phyloP scores from a whole-genome alignment of 2,797 vertebrate species.

The Apodemus agrarius region DNA sequence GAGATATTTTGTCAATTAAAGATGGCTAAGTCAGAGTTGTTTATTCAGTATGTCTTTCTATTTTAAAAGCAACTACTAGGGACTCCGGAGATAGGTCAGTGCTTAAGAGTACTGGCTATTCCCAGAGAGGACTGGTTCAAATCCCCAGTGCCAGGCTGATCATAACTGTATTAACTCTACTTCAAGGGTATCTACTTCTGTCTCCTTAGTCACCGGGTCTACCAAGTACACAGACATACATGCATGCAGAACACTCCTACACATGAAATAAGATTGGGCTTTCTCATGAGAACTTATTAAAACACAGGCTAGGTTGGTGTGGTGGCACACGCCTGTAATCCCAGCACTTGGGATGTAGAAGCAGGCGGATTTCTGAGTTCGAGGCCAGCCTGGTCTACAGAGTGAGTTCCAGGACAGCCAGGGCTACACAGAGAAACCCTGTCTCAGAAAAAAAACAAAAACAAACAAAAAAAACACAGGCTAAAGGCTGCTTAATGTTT shows the following conservation, averaged over 20 bases:
- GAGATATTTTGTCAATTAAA: neutral
- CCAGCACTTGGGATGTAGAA: too few relatives aligned
- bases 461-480: neutral
- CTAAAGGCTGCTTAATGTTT: neutral
- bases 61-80: constrained; percentile 17
- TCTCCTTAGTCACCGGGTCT: neutral
- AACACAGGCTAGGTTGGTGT: neutral
- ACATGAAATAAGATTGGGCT: neutral
- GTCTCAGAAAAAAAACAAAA: too few relatives aligned
- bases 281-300: neutral
- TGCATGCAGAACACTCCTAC: neutral
- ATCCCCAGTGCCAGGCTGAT: too few relatives aligned
- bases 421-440: too few relatives aligned
- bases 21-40: neutral
- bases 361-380: too few relatives aligned
- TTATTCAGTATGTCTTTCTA: neutral
- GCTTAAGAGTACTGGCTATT: neutral
- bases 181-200: too few relatives aligned
- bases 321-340: too few relatives aligned
- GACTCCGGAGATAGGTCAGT: neutral
- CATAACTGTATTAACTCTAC: too few relatives aligned
- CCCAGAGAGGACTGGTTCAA: neutral
- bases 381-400: too few relatives aligned
- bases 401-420: too few relatives aligned
- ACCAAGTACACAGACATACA: neutral